A percentile compares a stretch with the other conserved stretches of the same genome.
These are phyloP conservation scores for Myotis vivesi DNA, from an alignment of 2,797 vertebrate species.

Conservation along the genomic window DNA sequence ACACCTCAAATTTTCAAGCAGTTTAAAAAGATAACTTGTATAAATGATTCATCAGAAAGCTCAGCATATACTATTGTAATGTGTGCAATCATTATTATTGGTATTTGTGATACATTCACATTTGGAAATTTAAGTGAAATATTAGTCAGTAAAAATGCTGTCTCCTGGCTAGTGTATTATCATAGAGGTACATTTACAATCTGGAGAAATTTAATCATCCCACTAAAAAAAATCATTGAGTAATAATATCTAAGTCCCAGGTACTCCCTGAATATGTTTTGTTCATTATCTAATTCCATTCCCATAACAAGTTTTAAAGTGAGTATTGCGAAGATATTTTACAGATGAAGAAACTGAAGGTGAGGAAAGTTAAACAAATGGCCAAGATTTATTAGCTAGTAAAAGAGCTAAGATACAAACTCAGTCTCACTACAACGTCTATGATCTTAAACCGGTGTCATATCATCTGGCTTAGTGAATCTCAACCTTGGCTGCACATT, in stretches of 20 bases:
- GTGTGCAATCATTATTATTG: not conserved
- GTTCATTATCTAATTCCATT: constrained; percentile 1
- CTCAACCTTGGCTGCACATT: not conserved
- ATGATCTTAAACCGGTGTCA: not conserved
- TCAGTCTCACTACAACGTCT: not conserved
- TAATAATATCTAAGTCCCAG: not conserved
- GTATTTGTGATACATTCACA: not conserved
- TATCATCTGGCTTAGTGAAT: not conserved
- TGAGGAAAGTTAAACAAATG: not conserved
- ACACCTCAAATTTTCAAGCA: not conserved
- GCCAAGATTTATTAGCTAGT: not conserved
- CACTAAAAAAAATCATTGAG: not conserved
- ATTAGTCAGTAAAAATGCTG: not conserved
- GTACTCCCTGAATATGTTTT: not conserved
- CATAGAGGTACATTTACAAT: not conserved
- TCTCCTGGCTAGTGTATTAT: not conserved
- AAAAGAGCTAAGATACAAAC: not conserved
- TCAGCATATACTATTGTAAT: not conserved
- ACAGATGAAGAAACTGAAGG: constrained; percentile 3
- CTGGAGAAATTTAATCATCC: not conserved
- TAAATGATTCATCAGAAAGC: not conserved
- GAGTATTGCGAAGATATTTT: not conserved
- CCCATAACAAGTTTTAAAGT: not conserved
- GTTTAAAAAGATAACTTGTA: not conserved
- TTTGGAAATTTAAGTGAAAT: constrained; percentile 17